phyloP scores from a whole-genome alignment of 2,113 vertebrate genomes.

The Odobenus rosmarus region DNA sequence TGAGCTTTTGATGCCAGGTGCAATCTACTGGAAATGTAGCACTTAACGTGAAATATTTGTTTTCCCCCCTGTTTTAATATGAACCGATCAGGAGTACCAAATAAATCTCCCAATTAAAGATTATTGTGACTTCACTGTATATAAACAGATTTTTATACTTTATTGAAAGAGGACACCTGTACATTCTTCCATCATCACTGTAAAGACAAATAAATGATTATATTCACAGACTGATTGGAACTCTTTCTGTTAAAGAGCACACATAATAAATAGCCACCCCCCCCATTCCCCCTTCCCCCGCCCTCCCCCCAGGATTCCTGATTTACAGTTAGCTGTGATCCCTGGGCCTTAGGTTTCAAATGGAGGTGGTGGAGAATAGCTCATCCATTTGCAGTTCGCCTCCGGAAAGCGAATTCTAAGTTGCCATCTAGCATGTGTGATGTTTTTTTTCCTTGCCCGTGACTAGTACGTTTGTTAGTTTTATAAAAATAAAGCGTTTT shows the following conservation, averaged over 20 bases:
- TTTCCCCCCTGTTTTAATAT: constrained; percentile 79
- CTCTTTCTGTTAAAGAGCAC: constrained; percentile 63
- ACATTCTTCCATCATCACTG: constrained; percentile 89
- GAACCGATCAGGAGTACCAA: constrained; percentile 79
- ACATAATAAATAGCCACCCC: background rate
- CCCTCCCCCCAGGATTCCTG: background rate
- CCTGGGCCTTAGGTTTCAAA: background rate
- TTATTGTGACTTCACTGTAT: constrained; percentile 87
- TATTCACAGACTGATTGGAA: constrained; percentile 85
- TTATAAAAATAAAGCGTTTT: background rate
- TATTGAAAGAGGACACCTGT: constrained; percentile 87
- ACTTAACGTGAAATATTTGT: constrained; percentile 81
- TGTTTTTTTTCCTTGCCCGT: background rate
- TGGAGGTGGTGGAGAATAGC: background rate
- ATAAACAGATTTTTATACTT: constrained; percentile 94
- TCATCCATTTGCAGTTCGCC: background rate
- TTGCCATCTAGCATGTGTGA: background rate
- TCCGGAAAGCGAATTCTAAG: background rate
- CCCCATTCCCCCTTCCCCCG: no score
- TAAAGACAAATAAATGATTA: constrained; percentile 93
- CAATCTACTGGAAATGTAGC: constrained; percentile 91
- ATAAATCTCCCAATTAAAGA: constrained; percentile 81
- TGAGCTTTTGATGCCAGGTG: constrained; percentile 87
- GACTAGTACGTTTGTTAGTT: background rate
- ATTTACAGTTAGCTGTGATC: background rate